These are phyloP conservation scores for Pardosa pseudoannulata DNA, from an alignment of 2,888 invertebrate species.

Conservation along the genomic window DNA sequence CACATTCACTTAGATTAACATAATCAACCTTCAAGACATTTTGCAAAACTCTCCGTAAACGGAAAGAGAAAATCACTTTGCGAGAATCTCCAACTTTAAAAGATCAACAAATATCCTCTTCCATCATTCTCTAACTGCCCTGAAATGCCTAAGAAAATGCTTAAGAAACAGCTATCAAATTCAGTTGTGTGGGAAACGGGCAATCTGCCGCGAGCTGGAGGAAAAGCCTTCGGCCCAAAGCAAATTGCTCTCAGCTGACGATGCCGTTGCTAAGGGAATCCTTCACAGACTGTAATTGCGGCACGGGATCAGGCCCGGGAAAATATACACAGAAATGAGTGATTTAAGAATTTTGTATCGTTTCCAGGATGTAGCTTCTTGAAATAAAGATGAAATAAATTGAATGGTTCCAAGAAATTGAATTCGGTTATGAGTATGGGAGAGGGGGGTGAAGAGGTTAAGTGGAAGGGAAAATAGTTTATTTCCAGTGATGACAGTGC, in stretches of 20 bases:
- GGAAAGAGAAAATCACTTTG: background rate
- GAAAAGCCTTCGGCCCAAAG: conserved; percentile 27
- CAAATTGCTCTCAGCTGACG: conserved; percentile 28
- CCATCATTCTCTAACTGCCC: background rate
- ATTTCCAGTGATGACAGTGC: too few species aligned
- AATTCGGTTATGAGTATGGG: background rate
- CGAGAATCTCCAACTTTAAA: background rate
- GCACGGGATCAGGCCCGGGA: background rate
- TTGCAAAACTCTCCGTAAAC: background rate
- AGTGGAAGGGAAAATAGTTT: too few species aligned
- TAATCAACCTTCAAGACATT: background rate
- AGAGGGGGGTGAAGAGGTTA: too few species aligned
- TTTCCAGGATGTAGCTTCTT: background rate
- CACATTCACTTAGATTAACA: background rate
- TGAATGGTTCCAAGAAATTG: background rate
- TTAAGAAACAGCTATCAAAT: conserved; percentile 41
- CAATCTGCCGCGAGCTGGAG: conserved; percentile 37
- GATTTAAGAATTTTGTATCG: background rate
- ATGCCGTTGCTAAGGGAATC: background rate
- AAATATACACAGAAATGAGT: background rate
- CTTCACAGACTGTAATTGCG: background rate
- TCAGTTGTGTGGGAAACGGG: conserved; percentile 32
- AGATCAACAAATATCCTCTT: conserved; percentile 3
- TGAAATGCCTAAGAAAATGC: background rate
- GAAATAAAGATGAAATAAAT: background rate